These are phyloP conservation scores for Pituophis catenifer DNA, from an alignment of 2,113 vertebrate genomes.

Conservation along the genomic window DNA sequence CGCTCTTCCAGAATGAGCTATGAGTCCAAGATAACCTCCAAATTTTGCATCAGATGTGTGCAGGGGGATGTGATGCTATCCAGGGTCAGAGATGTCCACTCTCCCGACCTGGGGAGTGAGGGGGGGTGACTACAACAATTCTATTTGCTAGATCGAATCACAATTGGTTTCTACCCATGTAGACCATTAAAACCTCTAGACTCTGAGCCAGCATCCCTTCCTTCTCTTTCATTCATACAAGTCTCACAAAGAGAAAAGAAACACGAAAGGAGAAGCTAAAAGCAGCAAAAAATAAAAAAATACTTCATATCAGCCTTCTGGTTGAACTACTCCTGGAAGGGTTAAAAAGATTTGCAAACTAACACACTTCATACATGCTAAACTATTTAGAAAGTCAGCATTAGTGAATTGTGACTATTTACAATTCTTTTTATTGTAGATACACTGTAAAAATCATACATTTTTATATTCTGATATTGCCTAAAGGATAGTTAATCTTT, in stretches of 20 bases:
- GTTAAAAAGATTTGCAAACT: not conserved
- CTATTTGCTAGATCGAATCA: not conserved
- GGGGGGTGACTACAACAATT: not conserved
- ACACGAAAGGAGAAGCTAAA: not conserved
- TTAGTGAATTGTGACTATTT: not conserved
- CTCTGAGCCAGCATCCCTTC: not conserved
- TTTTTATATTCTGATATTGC: slow-evolving; percentile 2
- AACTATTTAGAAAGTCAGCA: slow-evolving; percentile 15
- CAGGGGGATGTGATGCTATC: not conserved
- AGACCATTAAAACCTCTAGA: not conserved
- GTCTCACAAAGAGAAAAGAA: slow-evolving; percentile 23
- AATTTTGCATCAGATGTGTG: not conserved
- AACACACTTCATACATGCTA: slow-evolving; percentile 12
- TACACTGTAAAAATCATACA: slow-evolving; percentile 25
- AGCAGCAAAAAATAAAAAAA: slow-evolving; percentile 5
- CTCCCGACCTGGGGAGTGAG: not conserved
- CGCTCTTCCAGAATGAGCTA: not conserved
- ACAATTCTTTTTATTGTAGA: slow-evolving; percentile 1
- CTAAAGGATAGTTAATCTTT: not conserved
- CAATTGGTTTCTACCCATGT: not conserved
- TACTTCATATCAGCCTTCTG: slow-evolving; percentile 17
- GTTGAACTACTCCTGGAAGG: not conserved
- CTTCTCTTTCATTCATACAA: slow-evolving; percentile 1
- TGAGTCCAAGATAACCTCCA: not conserved
- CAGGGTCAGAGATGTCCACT: not conserved